Evolutionary conservation across 2,797 vertebrate genomes (phyloP), one percentile per base, ranked within the genome.

Genomic region (Hyperoplus immaculatus): DNA sequence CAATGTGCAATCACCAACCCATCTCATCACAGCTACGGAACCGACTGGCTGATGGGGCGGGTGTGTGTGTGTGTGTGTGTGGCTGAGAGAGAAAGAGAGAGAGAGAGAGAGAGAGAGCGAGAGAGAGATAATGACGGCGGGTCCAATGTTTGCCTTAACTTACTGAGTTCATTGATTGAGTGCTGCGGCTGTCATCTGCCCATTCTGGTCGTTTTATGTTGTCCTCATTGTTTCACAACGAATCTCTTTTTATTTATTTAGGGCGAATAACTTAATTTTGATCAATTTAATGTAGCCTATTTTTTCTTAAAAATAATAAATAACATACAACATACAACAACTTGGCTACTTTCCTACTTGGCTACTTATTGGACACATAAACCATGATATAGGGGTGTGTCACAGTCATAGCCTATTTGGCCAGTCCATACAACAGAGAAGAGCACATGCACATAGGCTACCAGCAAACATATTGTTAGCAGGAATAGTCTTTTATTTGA

Each of bases 1-100:
- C 80, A 72, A 80, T 76, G 69, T 81, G 75, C 64, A 39, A 56
- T 29, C 29, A 29, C 29, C 29, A 29, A 29, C 29, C 29, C 29
- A 29, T 29, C 29, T 29, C 29, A 29, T 21, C 82, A 72, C 56
- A 63, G 65, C 53, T 46, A 59, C 69, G 11, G 65, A 69, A 43
- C 8, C 51, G 56, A 59, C 55, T 39, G 69, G 50, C 7, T 39
- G 41, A 16, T 4, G 1, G 64, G 8, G 63, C 4, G 75, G 1
- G 59, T 16, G 81, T 42, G 72, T 14, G 58, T 8, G 73, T 7
- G 65, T 43, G 62, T 16, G 46, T 50, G 50, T n/a, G 60, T 59
- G 60, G 41, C 39, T 39, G 21, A 29, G 10, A 18, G 16, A 8
- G 7, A 11, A 29, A 7, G 1, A 15, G 56, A 29, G 29, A 29